Conservation (phyloP, 2,888 invertebrate species). For the Microplitis deprimator region DNA sequence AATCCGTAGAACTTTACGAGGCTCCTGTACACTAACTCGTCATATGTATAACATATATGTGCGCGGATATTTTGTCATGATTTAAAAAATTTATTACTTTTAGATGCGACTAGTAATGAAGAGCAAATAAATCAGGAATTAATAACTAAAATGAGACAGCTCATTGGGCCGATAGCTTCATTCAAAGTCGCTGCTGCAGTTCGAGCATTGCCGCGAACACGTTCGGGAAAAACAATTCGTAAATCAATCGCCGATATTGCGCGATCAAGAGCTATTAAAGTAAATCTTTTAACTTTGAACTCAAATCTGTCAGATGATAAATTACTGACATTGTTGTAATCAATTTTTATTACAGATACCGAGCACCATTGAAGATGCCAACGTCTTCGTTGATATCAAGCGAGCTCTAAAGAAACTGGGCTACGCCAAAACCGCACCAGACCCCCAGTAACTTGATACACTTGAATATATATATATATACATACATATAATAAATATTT, state of each 20-base stretch:
- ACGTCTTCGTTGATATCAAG: constrained; percentile 85
- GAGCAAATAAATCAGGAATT: constrained; percentile 75
- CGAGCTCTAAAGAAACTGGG: constrained; percentile 82
- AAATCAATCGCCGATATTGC: constrained; percentile 90
- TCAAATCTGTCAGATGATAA: not conserved
- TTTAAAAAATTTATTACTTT: constrained; percentile 41
- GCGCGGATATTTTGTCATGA: constrained; percentile 60
- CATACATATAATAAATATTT: not conserved
- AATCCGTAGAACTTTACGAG: constrained; percentile 6
- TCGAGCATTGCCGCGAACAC: constrained; percentile 86
- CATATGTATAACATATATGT: constrained; percentile 58
- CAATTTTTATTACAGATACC: constrained; percentile 75
- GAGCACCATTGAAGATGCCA: constrained; percentile 89
- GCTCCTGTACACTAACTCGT: constrained; percentile 21
- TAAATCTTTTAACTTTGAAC: constrained; percentile 67
- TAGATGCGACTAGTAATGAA: constrained; percentile 73
- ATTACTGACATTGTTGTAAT: not conserved
- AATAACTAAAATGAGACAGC: constrained; percentile 75
- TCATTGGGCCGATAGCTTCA: constrained; percentile 91
- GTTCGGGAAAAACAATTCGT: constrained; percentile 88
- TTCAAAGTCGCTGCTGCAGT: constrained; percentile 87
- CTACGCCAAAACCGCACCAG: constrained; percentile 81
- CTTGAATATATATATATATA: not conserved
- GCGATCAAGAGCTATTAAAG: constrained; percentile 82
- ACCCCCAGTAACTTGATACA: constrained; percentile 17